Percentiles rank a stretch among this genome's conserved stretches.
Evolutionary conservation across 2,113 vertebrate genomes (phyloP).

Genomic region (Melanostigma gelatinosum): DNA sequence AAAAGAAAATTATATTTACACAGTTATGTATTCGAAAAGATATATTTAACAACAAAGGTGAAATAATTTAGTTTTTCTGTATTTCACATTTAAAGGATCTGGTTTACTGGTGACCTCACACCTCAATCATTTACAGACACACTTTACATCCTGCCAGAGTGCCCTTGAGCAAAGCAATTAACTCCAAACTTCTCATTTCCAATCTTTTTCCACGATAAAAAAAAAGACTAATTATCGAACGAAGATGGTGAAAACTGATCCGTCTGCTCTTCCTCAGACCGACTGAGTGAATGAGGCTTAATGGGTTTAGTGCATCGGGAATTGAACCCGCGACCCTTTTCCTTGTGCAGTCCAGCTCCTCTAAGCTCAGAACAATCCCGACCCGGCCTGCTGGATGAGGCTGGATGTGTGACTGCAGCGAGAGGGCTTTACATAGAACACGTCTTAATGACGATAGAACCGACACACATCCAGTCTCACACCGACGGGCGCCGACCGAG

Average conservation of each 20-base stretch:
- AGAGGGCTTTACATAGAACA: constrained; percentile 19
- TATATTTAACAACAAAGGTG: too few species aligned
- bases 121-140: not conserved
- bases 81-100: not conserved
- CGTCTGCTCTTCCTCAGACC: not conserved
- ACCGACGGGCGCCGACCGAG: not conserved
- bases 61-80: not conserved
- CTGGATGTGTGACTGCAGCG: not conserved
- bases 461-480: not conserved
- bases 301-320: not conserved
- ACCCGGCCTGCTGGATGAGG: not conserved
- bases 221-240: not conserved
- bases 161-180: not conserved
- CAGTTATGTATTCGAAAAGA: too few species aligned
- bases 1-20: too few species aligned
- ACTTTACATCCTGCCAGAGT: not conserved
- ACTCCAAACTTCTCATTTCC: not conserved
- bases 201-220: not conserved
- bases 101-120: not conserved
- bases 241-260: not conserved
- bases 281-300: constrained; percentile 4
- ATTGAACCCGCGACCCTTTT: constrained; percentile 5
- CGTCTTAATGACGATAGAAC: not conserved
- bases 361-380: not conserved
- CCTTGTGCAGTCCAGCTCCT: not conserved